Evolutionary conservation across 2,888 invertebrate genomes (phyloP).

Genomic region (Vandiemenella viatica): DNA sequence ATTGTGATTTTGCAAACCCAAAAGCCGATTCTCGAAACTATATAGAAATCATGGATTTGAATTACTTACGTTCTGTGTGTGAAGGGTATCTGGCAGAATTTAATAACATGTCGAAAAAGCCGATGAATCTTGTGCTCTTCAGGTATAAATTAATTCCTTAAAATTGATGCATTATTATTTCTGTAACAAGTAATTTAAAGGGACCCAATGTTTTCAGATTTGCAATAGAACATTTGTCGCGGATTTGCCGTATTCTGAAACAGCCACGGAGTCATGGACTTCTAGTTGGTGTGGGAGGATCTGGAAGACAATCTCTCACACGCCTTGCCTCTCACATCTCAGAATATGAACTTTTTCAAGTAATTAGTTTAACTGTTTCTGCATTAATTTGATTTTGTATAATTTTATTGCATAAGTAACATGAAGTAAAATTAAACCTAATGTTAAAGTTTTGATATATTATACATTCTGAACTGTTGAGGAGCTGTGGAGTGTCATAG

Average conservation of each 20-base stretch:
- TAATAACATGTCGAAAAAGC: conserved; percentile 91
- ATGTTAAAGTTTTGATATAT: too few relatives aligned
- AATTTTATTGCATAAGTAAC: too few relatives aligned
- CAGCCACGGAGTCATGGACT: conserved; percentile 84
- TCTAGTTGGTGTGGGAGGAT: conserved; percentile 83
- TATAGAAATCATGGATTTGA: conserved; percentile 72
- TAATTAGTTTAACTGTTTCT: conserved; percentile 19
- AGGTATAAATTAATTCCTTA: conserved; percentile 43
- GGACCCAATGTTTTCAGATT: conserved; percentile 46
- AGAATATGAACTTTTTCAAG: conserved; percentile 75
- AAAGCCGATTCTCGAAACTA: conserved; percentile 81
- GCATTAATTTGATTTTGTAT: too few relatives aligned
- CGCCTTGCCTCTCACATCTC: conserved; percentile 83
- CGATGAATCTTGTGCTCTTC: conserved; percentile 87
- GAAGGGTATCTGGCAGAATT: conserved; percentile 81
- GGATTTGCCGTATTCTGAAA: conserved; percentile 77
- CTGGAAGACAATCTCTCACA: conserved; percentile 82
- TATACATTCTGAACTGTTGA: too few relatives aligned
- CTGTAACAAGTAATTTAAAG: too few relatives aligned
- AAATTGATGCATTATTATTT: too few relatives aligned
- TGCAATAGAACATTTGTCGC: conserved; percentile 85
- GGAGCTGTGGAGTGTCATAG: too few relatives aligned
- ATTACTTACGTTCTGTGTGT: conserved; percentile 62
- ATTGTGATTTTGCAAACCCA: conserved; percentile 90
- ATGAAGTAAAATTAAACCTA: too few relatives aligned